Conservation (phyloP, 1,140 invertebrate species). For the Drosophila parabipectinata region DNA sequence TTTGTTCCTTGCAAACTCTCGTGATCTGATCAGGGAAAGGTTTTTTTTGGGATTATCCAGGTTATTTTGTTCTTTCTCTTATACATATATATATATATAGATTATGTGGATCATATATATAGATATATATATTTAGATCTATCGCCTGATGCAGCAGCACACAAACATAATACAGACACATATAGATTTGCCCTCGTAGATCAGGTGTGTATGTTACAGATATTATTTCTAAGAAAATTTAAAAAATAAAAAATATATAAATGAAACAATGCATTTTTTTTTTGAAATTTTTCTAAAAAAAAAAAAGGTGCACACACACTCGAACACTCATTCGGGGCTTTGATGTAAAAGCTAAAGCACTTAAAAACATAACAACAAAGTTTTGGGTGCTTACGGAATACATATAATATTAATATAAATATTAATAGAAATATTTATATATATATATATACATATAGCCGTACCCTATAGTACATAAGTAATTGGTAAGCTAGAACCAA, state of each 20-base stretch:
- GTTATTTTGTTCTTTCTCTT: constrained; percentile 16
- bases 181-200: neutral
- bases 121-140: constrained; percentile 11
- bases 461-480: neutral
- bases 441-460: constrained; percentile 21
- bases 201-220: constrained; percentile 4
- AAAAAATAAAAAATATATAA: constrained; percentile 13
- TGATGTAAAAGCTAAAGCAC: constrained; percentile 52
- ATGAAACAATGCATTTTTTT: neutral
- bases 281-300: neutral
- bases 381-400: constrained; percentile 15
- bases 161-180: constrained; percentile 4
- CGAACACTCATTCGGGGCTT: neutral
- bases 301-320: neutral
- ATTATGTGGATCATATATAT: constrained; percentile 6
- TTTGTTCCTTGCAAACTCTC: constrained; percentile 30
- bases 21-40: constrained; percentile 6
- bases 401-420: constrained; percentile 5
- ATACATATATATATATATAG: constrained; percentile 26
- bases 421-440: constrained; percentile 2
- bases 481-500: constrained; percentile 10
- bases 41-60: neutral
- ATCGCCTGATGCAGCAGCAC: constrained; percentile 1
- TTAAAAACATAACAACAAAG: constrained; percentile 77
- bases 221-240: neutral